These are phyloP conservation scores for Blastobasis adustella DNA, from an alignment of 2,888 invertebrate genomes.

Conservation along the genomic window DNA sequence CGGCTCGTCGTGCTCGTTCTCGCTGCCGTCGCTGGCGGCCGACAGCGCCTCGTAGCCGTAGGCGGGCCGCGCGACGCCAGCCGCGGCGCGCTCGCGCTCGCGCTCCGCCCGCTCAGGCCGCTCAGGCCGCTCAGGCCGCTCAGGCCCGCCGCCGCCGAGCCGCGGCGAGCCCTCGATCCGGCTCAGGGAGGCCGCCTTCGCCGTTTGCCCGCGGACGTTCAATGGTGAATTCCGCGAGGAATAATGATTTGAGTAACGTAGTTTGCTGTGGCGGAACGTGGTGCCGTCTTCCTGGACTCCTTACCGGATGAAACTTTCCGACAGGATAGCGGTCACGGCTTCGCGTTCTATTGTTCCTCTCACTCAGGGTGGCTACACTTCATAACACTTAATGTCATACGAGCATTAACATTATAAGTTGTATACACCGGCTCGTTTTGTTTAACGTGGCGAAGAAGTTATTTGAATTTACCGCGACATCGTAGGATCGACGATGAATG, in stretches of 20 bases:
- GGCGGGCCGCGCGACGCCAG: slow-evolving; percentile 62
- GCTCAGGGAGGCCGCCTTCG: slow-evolving; percentile 63
- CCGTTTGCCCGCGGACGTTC: slow-evolving; percentile 49
- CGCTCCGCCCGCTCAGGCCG: slow-evolving; percentile 36
- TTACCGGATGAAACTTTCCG: slow-evolving; percentile 16
- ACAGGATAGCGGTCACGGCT: slow-evolving; percentile 7
- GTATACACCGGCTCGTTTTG: slow-evolving; percentile 3
- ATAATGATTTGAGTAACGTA: slow-evolving; percentile 63
- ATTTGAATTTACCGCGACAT: slow-evolving; percentile 28
- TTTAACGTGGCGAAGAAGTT: slow-evolving; percentile 6
- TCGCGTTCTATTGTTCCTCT: slow-evolving; percentile 17
- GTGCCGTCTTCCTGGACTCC: slow-evolving; percentile 40
- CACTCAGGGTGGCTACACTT: slow-evolving; percentile 13
- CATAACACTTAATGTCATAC: slow-evolving; percentile 4
- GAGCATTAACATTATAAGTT: slow-evolving; percentile 3
- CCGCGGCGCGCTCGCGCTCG: slow-evolving; percentile 37
- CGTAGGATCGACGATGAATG: slow-evolving; percentile 28
- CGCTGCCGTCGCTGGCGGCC: slow-evolving; percentile 66
- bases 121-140: slow-evolving; percentile 34
- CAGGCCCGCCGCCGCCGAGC: slow-evolving; percentile 41
- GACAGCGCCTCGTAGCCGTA: slow-evolving; percentile 70
- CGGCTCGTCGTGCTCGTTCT: slow-evolving; percentile 55
- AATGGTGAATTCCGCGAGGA: slow-evolving; percentile 52
- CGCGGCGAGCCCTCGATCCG: slow-evolving; percentile 60
- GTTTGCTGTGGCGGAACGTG: slow-evolving; percentile 70